Evolutionary conservation across 2,888 invertebrate genomes (phyloP), one percentile per base, ranked within the genome.

Genomic region (Halictus ligatus): DNA sequence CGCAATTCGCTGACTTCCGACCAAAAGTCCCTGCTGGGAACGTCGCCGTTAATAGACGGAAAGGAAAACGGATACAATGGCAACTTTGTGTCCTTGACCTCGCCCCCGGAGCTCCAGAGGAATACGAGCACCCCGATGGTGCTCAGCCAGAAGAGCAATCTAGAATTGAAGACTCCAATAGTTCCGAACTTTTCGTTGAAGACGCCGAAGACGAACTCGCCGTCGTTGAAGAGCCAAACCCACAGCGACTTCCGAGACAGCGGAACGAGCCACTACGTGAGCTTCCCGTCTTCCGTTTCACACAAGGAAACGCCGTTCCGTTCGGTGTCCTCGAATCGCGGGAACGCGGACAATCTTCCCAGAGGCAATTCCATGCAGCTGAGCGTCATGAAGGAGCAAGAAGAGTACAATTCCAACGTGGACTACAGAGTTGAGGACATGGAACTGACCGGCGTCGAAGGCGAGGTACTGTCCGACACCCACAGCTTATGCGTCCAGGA

Each of bases 121-220:
- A 91, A 91, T 43, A 94, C 94, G 10, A 94, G 94, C 75, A 94
- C 94, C 0, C 94, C 94, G 1, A 92, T 94, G 92, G 84, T 90
- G 6, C 13, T 91, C 5, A 79, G 82, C 1, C 74, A 87, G 10
- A 91, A 90, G 35, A 29, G 46, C 1, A 86, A 77, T 29, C 84
- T 90, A 1, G 85, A 90, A 7, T 91, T 90, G 18, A 92, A 92
- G 60, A 90, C 89, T 0, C 89, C 91, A 0, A 90, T 72, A 48
- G 85, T 82, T 15, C 90, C 92, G 21, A 87, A 89, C 81, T 91
- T 92, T 69, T 84, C 83, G 0, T 75, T 93, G 2, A 94, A 93
- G 83, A 93, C 93, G 0, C 93, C 93, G 2, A 88, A 89, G 18
- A 87, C 87, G 10, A 81, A 77, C 13, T 89, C 88, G 3, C 72